Evolutionary conservation across 2,888 invertebrate species (phyloP).

Genomic region (Lasioglossum figueresi): DNA sequence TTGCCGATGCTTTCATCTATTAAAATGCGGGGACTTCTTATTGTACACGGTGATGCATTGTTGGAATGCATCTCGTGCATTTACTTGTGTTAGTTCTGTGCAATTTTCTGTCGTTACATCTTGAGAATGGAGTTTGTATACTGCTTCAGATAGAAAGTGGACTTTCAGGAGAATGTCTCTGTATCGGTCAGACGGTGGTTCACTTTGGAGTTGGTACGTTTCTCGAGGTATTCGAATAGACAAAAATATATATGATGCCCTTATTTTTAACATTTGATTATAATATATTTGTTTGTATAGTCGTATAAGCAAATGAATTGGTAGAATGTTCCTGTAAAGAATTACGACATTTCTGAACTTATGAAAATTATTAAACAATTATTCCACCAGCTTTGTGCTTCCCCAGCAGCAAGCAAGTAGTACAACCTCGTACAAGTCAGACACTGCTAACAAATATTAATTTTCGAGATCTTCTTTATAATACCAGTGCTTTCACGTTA

Average conservation of each 20-base stretch:
- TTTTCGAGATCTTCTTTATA: neutral
- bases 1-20: neutral
- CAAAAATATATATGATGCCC: neutral
- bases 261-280: neutral
- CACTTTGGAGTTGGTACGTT: neutral
- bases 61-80: neutral
- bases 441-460: neutral
- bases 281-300: neutral
- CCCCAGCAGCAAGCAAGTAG: neutral
- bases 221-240: neutral
- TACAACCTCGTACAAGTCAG: neutral
- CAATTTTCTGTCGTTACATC: neutral
- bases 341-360: neutral
- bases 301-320: neutral
- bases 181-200: neutral
- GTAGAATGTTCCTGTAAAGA: neutral
- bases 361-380: neutral
- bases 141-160: neutral
- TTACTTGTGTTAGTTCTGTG: neutral
- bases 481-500: neutral
- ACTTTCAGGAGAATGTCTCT: neutral
- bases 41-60: neutral
- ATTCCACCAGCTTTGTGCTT: too few species aligned
- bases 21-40: neutral
- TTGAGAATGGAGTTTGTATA: neutral